Evolutionary conservation across 2,797 vertebrate species (phyloP).

Genomic region (Cossypha heuglini): DNA sequence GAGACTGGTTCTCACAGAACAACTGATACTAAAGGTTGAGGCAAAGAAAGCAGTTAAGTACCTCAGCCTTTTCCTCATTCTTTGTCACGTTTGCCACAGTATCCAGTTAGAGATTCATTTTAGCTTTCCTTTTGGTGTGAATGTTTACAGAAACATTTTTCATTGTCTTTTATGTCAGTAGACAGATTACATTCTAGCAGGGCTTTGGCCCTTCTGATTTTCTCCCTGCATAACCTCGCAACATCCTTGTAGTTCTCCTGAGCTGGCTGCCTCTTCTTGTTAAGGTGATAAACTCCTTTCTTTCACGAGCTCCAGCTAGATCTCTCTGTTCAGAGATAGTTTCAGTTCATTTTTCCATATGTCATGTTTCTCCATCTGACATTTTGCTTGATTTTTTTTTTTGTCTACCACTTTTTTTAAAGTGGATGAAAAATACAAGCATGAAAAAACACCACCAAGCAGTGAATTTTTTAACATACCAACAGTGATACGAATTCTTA

Average conservation of each 20-base stretch:
- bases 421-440: neutral
- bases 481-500: neutral
- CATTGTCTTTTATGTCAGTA: neutral
- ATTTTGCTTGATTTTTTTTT: conserved; percentile 26
- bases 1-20: neutral
- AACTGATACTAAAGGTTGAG: neutral
- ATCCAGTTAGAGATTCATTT: neutral
- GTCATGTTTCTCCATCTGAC: neutral
- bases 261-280: neutral
- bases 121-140: neutral
- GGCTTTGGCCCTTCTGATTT: neutral
- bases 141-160: neutral
- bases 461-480: neutral
- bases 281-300: neutral
- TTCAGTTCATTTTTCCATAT: neutral
- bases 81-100: neutral
- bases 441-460: neutral
- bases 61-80: neutral
- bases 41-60: neutral
- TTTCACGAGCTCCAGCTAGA: neutral
- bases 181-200: neutral
- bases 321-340: neutral
- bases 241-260: neutral
- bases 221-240: neutral
- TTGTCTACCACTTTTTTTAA: neutral